A percentile compares a stretch with the other conserved stretches of the same genome.
phyloP scores from a whole-genome alignment of 2,888 invertebrate species.

The Euclidia mi region DNA sequence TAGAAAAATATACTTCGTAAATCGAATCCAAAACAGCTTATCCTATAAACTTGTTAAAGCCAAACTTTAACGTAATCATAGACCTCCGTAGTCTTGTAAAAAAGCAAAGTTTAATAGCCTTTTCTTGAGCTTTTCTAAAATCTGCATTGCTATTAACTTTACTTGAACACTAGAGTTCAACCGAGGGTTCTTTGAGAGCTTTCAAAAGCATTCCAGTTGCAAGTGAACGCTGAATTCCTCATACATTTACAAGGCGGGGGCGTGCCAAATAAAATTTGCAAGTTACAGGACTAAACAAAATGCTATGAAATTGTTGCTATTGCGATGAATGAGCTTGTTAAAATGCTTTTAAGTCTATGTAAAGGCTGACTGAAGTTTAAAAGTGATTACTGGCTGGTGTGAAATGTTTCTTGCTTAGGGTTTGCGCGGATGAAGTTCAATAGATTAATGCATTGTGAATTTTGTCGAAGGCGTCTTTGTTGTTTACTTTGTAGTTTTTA shows the following conservation, averaged over 20 bases:
- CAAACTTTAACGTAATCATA: no score
- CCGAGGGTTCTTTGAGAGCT: conserved; percentile 46
- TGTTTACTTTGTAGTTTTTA: no score
- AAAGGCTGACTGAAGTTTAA: not conserved
- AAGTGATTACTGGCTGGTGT: conserved; percentile 5
- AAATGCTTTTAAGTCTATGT: conserved; percentile 10
- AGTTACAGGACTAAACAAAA: conserved; percentile 45
- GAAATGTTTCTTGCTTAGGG: not conserved
- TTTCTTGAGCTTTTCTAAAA: not conserved
- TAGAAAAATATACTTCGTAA: no score
- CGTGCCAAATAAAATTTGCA: conserved; percentile 53
- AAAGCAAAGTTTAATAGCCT: not conserved
- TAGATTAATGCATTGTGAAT: no score
- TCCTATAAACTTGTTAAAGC: no score
- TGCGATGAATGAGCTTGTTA: conserved; percentile 23
- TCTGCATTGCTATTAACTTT: conserved; percentile 37
- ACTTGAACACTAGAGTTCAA: conserved; percentile 24
- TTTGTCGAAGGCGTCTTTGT: no score
- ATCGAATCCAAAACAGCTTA: no score
- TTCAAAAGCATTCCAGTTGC: conserved; percentile 51
- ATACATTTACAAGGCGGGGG: conserved; percentile 47
- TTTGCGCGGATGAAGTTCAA: no score
- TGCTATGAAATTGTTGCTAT: conserved; percentile 39
- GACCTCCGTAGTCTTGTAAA: no score
- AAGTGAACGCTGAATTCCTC: conserved; percentile 48